These are phyloP conservation scores for Climacteris rufus DNA, from an alignment of 2,113 vertebrate species.

Conservation along the genomic window DNA sequence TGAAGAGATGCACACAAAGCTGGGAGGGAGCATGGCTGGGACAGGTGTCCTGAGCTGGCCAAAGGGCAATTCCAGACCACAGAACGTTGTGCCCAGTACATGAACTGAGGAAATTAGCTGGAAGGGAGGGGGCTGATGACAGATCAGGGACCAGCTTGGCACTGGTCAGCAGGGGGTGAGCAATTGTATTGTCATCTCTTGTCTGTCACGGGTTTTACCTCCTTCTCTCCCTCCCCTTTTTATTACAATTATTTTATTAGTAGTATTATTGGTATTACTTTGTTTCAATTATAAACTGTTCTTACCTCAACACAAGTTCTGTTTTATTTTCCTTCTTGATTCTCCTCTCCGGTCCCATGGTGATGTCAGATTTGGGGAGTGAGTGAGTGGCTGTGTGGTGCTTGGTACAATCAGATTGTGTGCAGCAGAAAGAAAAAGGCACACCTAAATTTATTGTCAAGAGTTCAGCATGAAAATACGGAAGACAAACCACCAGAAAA, in stretches of 20 bases:
- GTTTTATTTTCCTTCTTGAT: not conserved
- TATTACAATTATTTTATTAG: not conserved
- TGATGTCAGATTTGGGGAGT: not conserved
- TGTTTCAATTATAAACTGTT: not conserved
- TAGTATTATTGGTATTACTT: not conserved
- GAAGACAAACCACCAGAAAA: not conserved
- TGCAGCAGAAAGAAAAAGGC: not conserved
- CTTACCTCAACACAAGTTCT: not conserved
- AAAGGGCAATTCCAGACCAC: not conserved
- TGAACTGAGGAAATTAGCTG: not conserved
- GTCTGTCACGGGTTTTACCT: not conserved
- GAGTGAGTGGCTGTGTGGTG: not conserved
- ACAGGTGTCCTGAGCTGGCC: not conserved
- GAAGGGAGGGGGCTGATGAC: not conserved
- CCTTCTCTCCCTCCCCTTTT: not conserved
- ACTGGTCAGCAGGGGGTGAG: not conserved
- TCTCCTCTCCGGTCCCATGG: not conserved
- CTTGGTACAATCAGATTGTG: not conserved
- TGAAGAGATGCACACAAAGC: not conserved
- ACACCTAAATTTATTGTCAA: not conserved
- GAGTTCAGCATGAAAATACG: not conserved
- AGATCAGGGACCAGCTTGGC: not conserved
- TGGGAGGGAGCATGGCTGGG: not conserved
- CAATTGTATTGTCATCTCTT: not conserved
- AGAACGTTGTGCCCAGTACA: fast-evolving